Percentiles rank a stretch among this genome's conserved stretches.
Conservation (phyloP, 2,888 invertebrate species). For the Megastigmus dorsalis region DNA sequence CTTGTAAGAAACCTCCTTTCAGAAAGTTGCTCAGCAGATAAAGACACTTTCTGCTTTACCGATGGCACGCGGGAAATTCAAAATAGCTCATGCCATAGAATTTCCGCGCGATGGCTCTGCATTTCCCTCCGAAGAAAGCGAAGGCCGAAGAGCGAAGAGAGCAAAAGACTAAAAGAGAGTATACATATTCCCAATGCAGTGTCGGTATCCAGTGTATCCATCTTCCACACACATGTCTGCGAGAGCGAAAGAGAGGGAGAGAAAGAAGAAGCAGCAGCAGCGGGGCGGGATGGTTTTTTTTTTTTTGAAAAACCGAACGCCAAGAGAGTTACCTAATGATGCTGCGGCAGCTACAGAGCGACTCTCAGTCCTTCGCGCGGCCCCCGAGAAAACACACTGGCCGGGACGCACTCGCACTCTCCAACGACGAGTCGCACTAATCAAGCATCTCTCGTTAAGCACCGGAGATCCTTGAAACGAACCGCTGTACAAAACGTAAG, state of each 20-base stretch:
- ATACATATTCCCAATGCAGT: too few relatives aligned
- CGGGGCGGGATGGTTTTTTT: constrained; percentile 4
- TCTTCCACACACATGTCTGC: not conserved
- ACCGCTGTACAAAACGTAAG: not conserved
- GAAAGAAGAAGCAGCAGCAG: not conserved
- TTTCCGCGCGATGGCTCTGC: constrained; percentile 38
- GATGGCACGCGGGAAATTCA: constrained; percentile 11
- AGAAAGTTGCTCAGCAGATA: too few relatives aligned
- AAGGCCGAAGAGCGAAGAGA: too few relatives aligned
- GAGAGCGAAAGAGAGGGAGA: not conserved
- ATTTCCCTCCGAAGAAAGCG: not conserved
- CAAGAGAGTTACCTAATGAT: constrained; percentile 62
- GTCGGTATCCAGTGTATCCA: too few relatives aligned
- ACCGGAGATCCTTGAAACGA: not conserved
- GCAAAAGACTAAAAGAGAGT: too few relatives aligned
- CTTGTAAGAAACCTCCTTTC: too few relatives aligned
- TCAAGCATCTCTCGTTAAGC: too few relatives aligned
- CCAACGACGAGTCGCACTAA: too few relatives aligned
- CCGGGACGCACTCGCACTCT: too few relatives aligned
- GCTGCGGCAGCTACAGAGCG: constrained; percentile 48
- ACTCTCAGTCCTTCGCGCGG: constrained; percentile 63
- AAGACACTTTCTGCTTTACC: not conserved
- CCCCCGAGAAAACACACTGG: constrained; percentile 59
- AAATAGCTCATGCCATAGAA: not conserved
- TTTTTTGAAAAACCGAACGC: constrained; percentile 15